These are phyloP conservation scores for Ctenochaetus hawaiiensis DNA, from an alignment of 2,797 vertebrate genomes.

Conservation along the genomic window DNA sequence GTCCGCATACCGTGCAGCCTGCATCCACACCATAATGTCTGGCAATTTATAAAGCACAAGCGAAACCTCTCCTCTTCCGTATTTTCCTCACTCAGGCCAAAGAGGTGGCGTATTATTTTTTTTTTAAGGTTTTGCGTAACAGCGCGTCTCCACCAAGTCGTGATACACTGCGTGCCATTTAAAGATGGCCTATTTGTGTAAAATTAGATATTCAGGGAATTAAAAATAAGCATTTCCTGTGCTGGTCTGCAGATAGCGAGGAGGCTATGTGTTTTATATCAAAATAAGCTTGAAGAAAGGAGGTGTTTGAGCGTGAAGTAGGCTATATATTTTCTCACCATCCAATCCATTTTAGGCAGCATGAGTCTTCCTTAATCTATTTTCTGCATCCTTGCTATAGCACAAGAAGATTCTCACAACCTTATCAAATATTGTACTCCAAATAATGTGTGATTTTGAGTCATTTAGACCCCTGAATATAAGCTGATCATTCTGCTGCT, in stretches of 20 bases:
- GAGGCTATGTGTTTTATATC: slow-evolving; percentile 1
- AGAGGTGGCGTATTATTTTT: slow-evolving; percentile 29
- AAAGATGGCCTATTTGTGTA: slow-evolving; percentile 70
- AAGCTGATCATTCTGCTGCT: background rate
- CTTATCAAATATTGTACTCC: background rate
- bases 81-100: slow-evolving; percentile 45
- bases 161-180: slow-evolving; percentile 65
- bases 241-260: slow-evolving; percentile 27
- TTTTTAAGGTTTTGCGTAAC: slow-evolving; percentile 67
- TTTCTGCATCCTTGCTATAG: background rate
- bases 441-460: background rate
- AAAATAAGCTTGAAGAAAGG: slow-evolving; percentile 10
- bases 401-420: background rate
- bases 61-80: slow-evolving; percentile 65
- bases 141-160: slow-evolving; percentile 64
- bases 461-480: slow-evolving; percentile 2
- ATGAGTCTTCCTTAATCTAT: slow-evolving; percentile 17
- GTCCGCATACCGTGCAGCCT: slow-evolving; percentile 58
- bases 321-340: background rate
- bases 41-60: slow-evolving; percentile 39
- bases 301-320: background rate
- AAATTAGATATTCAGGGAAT: slow-evolving; percentile 62
- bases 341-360: background rate
- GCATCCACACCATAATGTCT: slow-evolving; percentile 49
- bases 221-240: slow-evolving; percentile 54